Evolutionary conservation across 2,888 invertebrate genomes (phyloP), one percentile per base, ranked within the genome.

Genomic region (Morpho helenor): DNA sequence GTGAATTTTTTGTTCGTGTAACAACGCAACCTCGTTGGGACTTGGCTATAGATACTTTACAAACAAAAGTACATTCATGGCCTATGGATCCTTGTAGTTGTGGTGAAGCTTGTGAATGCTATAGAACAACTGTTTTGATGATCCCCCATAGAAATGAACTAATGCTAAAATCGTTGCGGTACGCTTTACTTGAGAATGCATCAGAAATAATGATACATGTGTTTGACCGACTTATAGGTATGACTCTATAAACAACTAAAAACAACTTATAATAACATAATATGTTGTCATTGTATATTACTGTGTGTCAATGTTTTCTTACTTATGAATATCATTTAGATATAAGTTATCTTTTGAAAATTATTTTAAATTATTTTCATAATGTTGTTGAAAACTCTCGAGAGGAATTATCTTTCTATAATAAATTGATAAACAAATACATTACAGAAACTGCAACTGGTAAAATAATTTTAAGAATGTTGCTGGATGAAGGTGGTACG

Each of bases 1-100:
- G 89, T 2, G 84, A 89, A 66, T 90, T 90, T 67, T 88, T 82
- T 57, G 75, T 89, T 39, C 80, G 76, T 67, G 74, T 88, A 8
- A 84, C 82, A 2, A 78, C 86, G 2, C 86, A 86, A 57, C 79
- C 89, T 41, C 80, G 88, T 16, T 87, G 85, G 82, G 88, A 89
- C 66, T 57, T 84, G 48, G 77, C 84, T 2, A 70, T 84, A 63
- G 88, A 88, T 47, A 84, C 82, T 9, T 59, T 90, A 39, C 80
- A 79, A 66, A 74, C 76, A 7, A 79, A 72, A 63, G 72, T 87
- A 3, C 69, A 74, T 7, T 69, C 71, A 5, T 88, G 87, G 88
- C 88, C 89, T 1, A 66, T 84, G 62, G 79, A 82, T 54, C 84
- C 86, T 4, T 87, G 87, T 66, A 82, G 76, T 62, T 88, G 89